These are phyloP conservation scores for Cremastinae sp. DNA, from an alignment of 2,888 invertebrate species.

Conservation along the genomic window DNA sequence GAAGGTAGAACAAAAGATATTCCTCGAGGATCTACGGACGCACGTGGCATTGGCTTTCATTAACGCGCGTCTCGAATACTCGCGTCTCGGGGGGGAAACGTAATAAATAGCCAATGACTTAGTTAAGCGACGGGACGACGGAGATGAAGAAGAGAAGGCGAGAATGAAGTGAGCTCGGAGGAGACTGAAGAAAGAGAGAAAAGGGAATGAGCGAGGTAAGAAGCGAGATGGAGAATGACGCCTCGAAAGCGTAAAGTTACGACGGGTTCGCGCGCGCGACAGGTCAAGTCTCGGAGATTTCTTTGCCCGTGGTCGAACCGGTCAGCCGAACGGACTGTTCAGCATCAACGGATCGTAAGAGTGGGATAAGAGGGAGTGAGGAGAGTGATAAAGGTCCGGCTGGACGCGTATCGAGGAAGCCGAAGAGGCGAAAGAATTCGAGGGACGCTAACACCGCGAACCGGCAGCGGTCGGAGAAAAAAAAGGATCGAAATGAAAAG, in stretches of 20 bases:
- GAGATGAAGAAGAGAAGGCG: constrained; percentile 40
- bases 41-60: constrained; percentile 70
- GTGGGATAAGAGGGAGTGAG: constrained; percentile 5
- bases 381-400: constrained; percentile 59
- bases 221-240: constrained; percentile 43
- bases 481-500: constrained; percentile 47
- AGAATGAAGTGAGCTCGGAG: constrained; percentile 45
- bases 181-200: constrained; percentile 26
- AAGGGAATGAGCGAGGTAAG: background rate
- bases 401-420: constrained; percentile 61
- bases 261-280: constrained; percentile 61
- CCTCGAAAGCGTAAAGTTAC: constrained; percentile 65
- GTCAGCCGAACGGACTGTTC: constrained; percentile 42
- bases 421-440: constrained; percentile 53
- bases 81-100: constrained; percentile 63
- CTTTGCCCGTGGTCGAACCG: constrained; percentile 36
- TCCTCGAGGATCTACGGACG: constrained; percentile 38
- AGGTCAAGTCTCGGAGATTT: constrained; percentile 59
- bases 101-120: constrained; percentile 77
- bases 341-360: constrained; percentile 25
- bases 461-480: constrained; percentile 37
- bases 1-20: constrained; percentile 39
- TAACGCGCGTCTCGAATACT: constrained; percentile 66
- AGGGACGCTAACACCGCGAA: constrained; percentile 44
- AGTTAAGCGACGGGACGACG: constrained; percentile 66